These are phyloP conservation scores for Gastracanthus pulcherrimus DNA, from an alignment of 2,888 invertebrate species.

Conservation along the genomic window DNA sequence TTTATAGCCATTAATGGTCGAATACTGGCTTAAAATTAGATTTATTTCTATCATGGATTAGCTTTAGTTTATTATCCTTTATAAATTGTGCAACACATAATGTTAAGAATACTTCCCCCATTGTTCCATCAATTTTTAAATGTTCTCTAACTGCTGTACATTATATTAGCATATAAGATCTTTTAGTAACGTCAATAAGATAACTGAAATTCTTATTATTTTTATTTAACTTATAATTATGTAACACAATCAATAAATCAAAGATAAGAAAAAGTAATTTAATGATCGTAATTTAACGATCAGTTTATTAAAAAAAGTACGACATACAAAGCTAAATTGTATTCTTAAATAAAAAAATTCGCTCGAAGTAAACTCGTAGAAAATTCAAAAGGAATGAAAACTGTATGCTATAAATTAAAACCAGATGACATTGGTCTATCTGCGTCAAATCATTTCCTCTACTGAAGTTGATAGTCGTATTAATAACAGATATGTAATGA, in stretches of 20 bases:
- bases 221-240: neutral
- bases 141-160: no score
- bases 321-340: no score
- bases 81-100: no score
- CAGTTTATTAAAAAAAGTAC: no score
- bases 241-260: neutral
- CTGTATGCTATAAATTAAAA: neutral
- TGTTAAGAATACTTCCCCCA: no score
- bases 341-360: neutral
- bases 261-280: neutral
- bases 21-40: no score
- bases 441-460: neutral
- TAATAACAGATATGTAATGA: slow-evolving; percentile 18
- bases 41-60: no score
- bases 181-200: neutral
- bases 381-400: neutral
- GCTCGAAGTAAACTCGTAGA: neutral
- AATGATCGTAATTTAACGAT: no score
- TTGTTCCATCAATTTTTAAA: no score
- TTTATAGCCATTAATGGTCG: no score
- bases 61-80: no score
- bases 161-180: neutral
- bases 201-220: neutral
- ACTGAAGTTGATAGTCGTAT: slow-evolving; percentile 1
- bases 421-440: neutral